These are phyloP conservation scores for Papilio glaucus DNA, from an alignment of 1,140 invertebrate genomes.

Conservation along the genomic window DNA sequence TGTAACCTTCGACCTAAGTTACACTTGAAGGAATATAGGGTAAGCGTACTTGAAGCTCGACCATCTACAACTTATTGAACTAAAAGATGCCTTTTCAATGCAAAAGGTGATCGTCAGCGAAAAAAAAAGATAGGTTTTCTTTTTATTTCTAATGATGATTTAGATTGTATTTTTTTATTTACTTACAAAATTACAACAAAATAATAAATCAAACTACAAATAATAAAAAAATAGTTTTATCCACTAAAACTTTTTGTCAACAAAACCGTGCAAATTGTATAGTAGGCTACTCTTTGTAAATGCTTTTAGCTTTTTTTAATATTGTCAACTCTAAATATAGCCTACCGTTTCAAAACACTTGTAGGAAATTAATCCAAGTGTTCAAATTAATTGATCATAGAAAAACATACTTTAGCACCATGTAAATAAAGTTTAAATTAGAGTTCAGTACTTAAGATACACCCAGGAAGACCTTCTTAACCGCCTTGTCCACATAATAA, in stretches of 20 bases:
- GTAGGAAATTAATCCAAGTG: constrained; percentile 21
- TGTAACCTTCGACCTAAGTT: too few relatives aligned
- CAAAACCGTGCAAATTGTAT: constrained; percentile 11
- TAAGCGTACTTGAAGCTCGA: background rate
- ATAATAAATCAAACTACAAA: too few relatives aligned
- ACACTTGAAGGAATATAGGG: too few relatives aligned
- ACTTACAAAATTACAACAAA: too few relatives aligned
- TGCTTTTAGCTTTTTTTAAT: constrained; percentile 17
- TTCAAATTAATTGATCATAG: background rate
- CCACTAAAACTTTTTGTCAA: background rate
- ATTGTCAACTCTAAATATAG: constrained; percentile 23
- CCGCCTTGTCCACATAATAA: constrained; percentile 34
- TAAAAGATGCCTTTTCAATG: too few relatives aligned
- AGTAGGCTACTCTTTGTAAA: background rate
- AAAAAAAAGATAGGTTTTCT: too few relatives aligned
- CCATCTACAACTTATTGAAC: constrained; percentile 3
- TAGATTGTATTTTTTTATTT: too few relatives aligned
- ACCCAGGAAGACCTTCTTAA: constrained; percentile 28
- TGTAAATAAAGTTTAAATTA: constrained; percentile 25
- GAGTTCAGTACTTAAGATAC: background rate
- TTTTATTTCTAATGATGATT: too few relatives aligned
- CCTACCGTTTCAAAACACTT: constrained; percentile 18
- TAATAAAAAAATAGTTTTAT: background rate
- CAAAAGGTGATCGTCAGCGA: too few relatives aligned
- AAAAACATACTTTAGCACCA: background rate